Evolutionary conservation across 2,113 vertebrate species (phyloP).

Genomic region (Pipra filicauda): DNA sequence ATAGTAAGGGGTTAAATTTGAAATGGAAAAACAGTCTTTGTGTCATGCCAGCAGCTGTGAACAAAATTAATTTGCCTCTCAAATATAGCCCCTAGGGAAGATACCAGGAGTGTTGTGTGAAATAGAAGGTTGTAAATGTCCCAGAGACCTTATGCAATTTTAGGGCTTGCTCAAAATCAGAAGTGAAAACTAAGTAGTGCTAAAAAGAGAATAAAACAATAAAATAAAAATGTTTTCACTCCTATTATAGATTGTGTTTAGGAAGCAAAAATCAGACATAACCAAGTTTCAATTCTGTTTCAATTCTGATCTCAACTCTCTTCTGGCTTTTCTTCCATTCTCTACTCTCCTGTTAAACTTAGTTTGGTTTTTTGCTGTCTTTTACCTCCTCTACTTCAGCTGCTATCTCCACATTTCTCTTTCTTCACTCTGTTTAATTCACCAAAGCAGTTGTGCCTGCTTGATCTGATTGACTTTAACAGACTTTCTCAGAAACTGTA

Average conservation of each 20-base stretch:
- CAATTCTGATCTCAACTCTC: background rate
- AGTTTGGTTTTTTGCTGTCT: background rate
- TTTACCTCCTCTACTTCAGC: background rate
- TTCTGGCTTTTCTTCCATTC: background rate
- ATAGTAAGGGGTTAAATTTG: background rate
- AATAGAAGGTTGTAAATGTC: constrained; percentile 33
- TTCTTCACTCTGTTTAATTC: constrained; percentile 28
- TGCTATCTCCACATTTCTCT: background rate
- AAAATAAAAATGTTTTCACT: background rate
- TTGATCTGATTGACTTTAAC: constrained; percentile 50
- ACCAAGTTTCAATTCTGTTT: background rate
- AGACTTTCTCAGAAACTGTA: constrained; percentile 17
- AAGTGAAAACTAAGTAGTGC: background rate
- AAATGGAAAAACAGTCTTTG: background rate
- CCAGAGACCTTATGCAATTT: background rate
- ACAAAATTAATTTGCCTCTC: constrained; percentile 55
- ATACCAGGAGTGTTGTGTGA: background rate
- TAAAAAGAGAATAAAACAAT: background rate
- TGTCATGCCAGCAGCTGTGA: constrained; percentile 28
- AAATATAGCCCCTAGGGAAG: constrained; percentile 3
- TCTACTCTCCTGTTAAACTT: background rate
- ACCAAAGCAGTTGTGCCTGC: background rate
- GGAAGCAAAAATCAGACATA: background rate
- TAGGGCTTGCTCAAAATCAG: background rate
- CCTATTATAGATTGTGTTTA: background rate